phyloP scores from a whole-genome alignment of 2,888 invertebrate genomes.

The Himalopsyche anomala region DNA sequence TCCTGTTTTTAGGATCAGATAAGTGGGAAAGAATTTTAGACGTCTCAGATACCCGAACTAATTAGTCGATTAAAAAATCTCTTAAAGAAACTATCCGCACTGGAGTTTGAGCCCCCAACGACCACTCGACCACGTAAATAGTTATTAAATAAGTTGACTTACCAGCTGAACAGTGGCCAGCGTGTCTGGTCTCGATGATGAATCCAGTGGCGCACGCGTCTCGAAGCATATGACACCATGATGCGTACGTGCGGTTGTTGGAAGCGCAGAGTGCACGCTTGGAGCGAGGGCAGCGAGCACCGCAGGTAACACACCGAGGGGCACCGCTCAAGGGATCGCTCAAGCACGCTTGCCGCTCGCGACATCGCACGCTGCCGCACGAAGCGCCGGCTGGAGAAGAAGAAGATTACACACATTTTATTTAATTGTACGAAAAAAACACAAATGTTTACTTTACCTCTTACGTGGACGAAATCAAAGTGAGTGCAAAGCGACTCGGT shows the following conservation, averaged over 20 bases:
- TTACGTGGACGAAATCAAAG: too few relatives aligned
- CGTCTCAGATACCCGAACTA: too few relatives aligned
- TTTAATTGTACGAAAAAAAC: too few relatives aligned
- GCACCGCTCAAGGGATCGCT: conserved; percentile 79
- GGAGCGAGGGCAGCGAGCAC: conserved; percentile 77
- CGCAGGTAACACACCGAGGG: conserved; percentile 85
- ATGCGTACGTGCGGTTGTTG: conserved; percentile 85
- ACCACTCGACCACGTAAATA: too few relatives aligned
- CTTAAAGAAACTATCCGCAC: too few relatives aligned
- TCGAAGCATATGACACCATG: conserved; percentile 88
- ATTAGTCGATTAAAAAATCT: too few relatives aligned
- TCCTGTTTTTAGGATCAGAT: too few relatives aligned
- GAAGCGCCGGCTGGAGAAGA: conserved; percentile 77
- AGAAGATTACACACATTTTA: too few relatives aligned
- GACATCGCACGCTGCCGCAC: conserved; percentile 82
- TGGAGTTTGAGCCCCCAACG: too few relatives aligned
- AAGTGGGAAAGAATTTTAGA: too few relatives aligned
- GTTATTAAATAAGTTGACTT: neutral
- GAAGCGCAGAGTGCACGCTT: conserved; percentile 79
- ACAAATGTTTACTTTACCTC: too few relatives aligned
- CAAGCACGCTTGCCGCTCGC: conserved; percentile 82
- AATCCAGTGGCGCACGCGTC: conserved; percentile 85
- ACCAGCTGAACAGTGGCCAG: conserved; percentile 77
- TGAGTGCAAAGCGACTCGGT: too few relatives aligned
- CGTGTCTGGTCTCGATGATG: conserved; percentile 82